Base-by-base conservation (phyloP, 1,140 invertebrate genomes). In the Drosophila pseudoobscura region DNA sequence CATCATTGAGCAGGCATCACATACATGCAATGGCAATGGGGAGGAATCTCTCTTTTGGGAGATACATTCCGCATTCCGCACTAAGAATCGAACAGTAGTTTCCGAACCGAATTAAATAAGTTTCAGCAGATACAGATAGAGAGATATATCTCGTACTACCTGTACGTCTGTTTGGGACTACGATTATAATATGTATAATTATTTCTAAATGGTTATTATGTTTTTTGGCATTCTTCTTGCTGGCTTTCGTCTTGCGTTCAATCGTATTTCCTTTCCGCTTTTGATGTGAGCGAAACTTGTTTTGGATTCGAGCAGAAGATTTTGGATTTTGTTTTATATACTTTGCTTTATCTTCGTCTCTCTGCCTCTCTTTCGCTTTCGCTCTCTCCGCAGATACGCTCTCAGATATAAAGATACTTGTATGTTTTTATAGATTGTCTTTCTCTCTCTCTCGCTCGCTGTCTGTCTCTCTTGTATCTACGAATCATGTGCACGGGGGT, bases 401-500 rank as follows among this genome's bases (percentile, higher is more conserved):
- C 11, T 39, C 2, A 9, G 29, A 64, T 26, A 39, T 29, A 29
- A 4, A 47, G 22, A 56, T 43, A 43, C 35, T 54, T 44, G 26
- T 39, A 51, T 69, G 39, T 58, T 11, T 22, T 20, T 31, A 9
- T 50, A 41, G 20, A 24, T 43, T 57, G 49, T 52, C 20, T 55
- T 63, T 52, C 51, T 64, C 58, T 73, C 58, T 73, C 26, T 53
- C 46, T 17, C 17, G 17, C 17, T 72, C 45, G 1, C 13, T 68
- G 55, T 69, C 26, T 60, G 29, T 72, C 31, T 1, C 57, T 72
- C 66, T 60, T 62, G 60, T 66, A 78, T 75, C 80, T 78, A 78
- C 80, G 78, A 84, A 78, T 68, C 80, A 79, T 83, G 79, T 84
- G 80, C 75, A 61, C 64, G 75, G 55, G 65, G 62, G 71, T 83